Base-by-base conservation (phyloP, 1,140 invertebrate genomes). In the Apocrypta bakeri region DNA sequence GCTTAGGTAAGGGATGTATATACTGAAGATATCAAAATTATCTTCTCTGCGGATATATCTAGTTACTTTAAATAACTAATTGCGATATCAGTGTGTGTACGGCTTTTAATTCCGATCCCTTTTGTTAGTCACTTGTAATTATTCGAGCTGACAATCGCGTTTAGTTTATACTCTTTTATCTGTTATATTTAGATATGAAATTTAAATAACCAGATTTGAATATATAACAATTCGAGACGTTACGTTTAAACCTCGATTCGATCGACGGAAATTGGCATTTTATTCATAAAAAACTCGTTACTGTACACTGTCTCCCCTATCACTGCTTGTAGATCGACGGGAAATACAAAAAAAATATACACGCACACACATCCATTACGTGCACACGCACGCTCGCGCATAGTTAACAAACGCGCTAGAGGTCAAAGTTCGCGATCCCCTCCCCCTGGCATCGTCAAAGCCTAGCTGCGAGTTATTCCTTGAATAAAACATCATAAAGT, bases 401-500 rank as follows among this genome's bases (percentile, higher is more conserved):
- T 64, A 64, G 9, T 8, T 11, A 64, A 64, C 61, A 2, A 64
- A 17, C 48, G 9, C 1, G 42, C 8, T 31, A 2, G 56, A 25
- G 61, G 61, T 40, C 48, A 77, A 64, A 77, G 75, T 77, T 77
- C 75, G 61, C 31, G 8, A 66, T 64, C 27, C n/a, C n/a, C n/a
- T n/a, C n/a, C n/a, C n/a, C n/a, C n/a, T n/a, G n/a, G 0, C 4
- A 14, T 25, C 73, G 56, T 64, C 21, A 76, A 76, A 64, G 74
- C 24, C 33, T 37, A 25, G 48, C 48, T 25, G 1, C 40, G 27
- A 56, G 63, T 29, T 66, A 66, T 68, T 61, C 33, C 2, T n/a
- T 66, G 75, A 68, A 77, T 40, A 77, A 77, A 77, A 77, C 56
- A 77, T 77, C n/a, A 40, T 31, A 61, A 40, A 72, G 33, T 21